phyloP scores from a whole-genome alignment of 2,888 invertebrate species.

The Linyphia triangularis region DNA sequence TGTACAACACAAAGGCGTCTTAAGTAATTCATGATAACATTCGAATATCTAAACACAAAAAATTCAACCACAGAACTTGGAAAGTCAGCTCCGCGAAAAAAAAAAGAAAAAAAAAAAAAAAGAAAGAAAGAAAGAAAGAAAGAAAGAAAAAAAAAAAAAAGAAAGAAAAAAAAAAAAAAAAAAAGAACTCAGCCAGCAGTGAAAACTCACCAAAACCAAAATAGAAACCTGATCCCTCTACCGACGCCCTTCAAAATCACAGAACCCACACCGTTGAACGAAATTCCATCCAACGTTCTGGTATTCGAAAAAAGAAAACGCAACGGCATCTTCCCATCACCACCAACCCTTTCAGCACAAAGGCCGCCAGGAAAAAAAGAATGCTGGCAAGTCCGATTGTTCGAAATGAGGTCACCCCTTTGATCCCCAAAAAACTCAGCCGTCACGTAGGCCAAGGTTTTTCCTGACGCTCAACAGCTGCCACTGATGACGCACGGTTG shows the following conservation, averaged over 20 bases:
- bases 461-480: conserved; percentile 67
- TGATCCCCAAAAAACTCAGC: conserved; percentile 45
- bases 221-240: conserved; percentile 32
- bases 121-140: no score
- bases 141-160: background rate
- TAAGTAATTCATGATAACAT: no score
- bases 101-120: no score
- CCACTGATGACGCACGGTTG: conserved; percentile 40
- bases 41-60: no score
- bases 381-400: conserved; percentile 67
- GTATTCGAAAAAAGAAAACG: conserved; percentile 17
- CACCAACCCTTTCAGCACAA: conserved; percentile 20
- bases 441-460: conserved; percentile 74
- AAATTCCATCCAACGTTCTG: conserved; percentile 13
- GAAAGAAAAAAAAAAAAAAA: background rate
- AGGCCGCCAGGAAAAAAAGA: background rate
- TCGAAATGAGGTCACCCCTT: conserved; percentile 74
- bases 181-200: background rate
- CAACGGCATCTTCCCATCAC: conserved; percentile 69
- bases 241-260: conserved; percentile 47
- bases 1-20: no score
- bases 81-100: no score
- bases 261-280: conserved; percentile 1
- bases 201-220: conserved; percentile 4
- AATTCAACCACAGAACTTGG: no score